Evolutionary conservation across 2,113 vertebrate genomes (phyloP).

Genomic region (Pteropus alecto): DNA sequence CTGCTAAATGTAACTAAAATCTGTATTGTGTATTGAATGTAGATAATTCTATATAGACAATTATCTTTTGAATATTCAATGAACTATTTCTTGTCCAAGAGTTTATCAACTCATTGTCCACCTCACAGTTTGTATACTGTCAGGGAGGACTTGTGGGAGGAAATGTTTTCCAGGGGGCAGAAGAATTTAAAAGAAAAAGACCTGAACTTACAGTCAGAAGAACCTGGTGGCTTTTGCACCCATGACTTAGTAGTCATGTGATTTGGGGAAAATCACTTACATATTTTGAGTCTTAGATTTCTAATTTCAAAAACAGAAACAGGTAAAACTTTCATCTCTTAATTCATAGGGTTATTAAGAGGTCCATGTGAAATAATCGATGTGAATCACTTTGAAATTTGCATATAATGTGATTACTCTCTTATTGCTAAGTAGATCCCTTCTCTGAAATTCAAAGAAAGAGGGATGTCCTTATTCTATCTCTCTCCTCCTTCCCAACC

Average conservation of each 20-base stretch:
- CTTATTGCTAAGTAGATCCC: neutral
- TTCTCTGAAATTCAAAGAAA: neutral
- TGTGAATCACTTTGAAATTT: conserved; percentile 3
- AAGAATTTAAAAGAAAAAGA: neutral
- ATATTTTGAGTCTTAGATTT: neutral
- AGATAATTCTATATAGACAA: neutral
- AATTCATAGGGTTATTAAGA: neutral
- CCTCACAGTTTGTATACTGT: neutral
- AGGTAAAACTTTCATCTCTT: neutral
- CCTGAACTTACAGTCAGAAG: neutral
- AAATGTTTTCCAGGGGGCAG: neutral
- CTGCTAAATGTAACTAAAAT: neutral
- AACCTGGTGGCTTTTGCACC: neutral
- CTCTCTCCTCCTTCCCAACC: neutral
- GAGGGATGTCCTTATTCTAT: neutral
- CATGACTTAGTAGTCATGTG: neutral
- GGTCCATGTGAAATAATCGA: neutral
- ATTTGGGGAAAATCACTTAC: neutral
- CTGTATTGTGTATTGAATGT: neutral
- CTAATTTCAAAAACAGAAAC: neutral
- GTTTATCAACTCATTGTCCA: neutral
- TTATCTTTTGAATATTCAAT: neutral
- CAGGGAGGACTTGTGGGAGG: neutral
- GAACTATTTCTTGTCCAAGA: neutral
- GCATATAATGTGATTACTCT: neutral